Base-by-base conservation (phyloP, 2,113 vertebrate species). In the Hemiprocne comata region DNA sequence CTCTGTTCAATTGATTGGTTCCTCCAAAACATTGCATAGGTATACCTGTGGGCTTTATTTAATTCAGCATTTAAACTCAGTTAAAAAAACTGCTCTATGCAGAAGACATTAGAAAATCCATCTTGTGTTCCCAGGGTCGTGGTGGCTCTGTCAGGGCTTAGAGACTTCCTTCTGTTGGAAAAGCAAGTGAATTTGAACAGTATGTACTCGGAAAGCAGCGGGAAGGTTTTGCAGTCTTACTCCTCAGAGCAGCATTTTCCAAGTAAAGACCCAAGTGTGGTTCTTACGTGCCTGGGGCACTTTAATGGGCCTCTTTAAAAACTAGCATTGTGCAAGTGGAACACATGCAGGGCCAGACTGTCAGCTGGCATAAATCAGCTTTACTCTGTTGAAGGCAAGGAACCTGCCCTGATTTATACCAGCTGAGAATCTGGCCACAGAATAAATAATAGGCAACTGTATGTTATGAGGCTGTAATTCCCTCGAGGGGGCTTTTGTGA, bases 281-380 rank as follows among this genome's bases (percentile, higher is more conserved):
- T 81, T 90, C 76, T 93, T 94, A 61, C 1, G 1, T 75, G 92
- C 92, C 92, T 61, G 46, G 83, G 90, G 92, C 85, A 57, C 77
- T 92, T 95, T 81, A 95, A 85, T 82, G 60, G 88, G 80, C 88
- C 87, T 82, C 86, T 93, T 78, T 82, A 78, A 96, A 94, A 96
- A 88, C 88, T 44, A 71, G 76, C 86, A 89, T 93, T 96, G 93
- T 95, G 90, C 83, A 93, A 94, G 70, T 81, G 88, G 88, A 96
- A 66, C 11, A 3, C 17, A 46, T 71, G 87, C 75, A 83, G 87
- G 75, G 93, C 88, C 88, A 81, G 88, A 67, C 57, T 95, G 92
- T 95, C 94, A 96, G 92, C 94, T 94, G 95, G 90, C 94, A 96
- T 97, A 95, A 97, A 95, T 97, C 93, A 96, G 90, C 88, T 92